These are phyloP conservation scores for Oscheius sp. DNA, from an alignment of 1,140 invertebrate species.

Conservation along the genomic window DNA sequence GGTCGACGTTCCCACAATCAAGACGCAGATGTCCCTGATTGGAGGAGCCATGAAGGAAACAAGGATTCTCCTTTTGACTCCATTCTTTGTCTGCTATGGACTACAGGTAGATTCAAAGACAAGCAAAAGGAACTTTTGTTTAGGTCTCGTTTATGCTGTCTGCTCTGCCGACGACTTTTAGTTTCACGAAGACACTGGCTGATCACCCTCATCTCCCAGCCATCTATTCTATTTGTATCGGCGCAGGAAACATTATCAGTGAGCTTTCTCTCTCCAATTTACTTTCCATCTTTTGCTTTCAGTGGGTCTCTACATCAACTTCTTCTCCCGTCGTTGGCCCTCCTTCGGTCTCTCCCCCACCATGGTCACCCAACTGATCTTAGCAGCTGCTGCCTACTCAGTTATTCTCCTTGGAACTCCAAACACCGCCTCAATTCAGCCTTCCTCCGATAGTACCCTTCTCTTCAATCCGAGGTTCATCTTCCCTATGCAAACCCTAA, in stretches of 20 bases:
- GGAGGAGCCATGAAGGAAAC: neutral
- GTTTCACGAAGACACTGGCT: slow-evolving; percentile 14
- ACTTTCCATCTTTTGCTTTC: neutral
- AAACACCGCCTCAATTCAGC: neutral
- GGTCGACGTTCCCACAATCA: neutral
- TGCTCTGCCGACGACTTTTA: slow-evolving; percentile 21
- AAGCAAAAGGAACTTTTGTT: neutral
- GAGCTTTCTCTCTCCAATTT: neutral
- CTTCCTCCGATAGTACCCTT: neutral
- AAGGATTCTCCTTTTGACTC: neutral
- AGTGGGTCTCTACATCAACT: slow-evolving; percentile 11
- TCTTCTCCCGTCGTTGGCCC: slow-evolving; percentile 4
- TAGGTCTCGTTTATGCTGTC: slow-evolving; percentile 23
- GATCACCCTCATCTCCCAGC: slow-evolving; percentile 18
- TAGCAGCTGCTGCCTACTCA: neutral
- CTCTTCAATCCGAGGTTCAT: neutral
- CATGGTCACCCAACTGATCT: neutral
- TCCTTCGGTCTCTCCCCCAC: slow-evolving; percentile 4
- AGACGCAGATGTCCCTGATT: neutral
- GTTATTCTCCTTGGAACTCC: neutral
- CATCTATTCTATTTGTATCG: slow-evolving; percentile 24
- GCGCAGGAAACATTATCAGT: slow-evolving; percentile 19
- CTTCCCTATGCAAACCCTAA: neutral
- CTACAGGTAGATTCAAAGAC: neutral
- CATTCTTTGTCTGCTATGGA: neutral